Evolutionary conservation across 2,113 vertebrate genomes (phyloP), one percentile per base, ranked within the genome.

Genomic region (Maccullochella peelii): DNA sequence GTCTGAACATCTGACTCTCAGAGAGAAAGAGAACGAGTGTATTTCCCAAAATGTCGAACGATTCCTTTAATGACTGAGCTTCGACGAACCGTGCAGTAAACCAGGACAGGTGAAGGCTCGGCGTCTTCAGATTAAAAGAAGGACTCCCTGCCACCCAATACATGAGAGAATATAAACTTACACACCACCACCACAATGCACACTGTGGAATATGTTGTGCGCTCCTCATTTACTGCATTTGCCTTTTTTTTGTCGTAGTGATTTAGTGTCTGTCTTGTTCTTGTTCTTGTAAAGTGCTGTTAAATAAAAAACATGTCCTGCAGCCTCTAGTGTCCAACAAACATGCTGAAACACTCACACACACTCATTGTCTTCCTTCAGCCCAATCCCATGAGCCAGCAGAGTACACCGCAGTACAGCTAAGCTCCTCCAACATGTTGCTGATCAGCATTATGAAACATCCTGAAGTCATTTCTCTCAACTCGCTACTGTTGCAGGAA

Each of bases 361-460:
- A 70, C 68, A 36, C 59, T 54, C 58, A 42, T 68, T 79, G 69
- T 79, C 74, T 55, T 77, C 61, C 52, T 55, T 50, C 63, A 57
- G 77, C 66, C 33, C 21, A 8, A 36, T 38, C 68, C 68, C 25
- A 7, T 38, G 47, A 82, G 44, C 52, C 85, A 55, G 80, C 76
- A 54, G 52, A 72, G 50, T 33, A 18, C 58, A 55, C 44, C 73
- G 57, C 27, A 62, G 74, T 27, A 21, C 74, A 68, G 73, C 79
- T 40, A 4, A 79, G 75, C 76, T 40, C 0, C 65, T 27, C 59
- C 79, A 85, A 16, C 16, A 27, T 88, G 78, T 58, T 70, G 79
- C 47, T 65, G 73, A 82, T 79, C 78, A 85, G 74, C 61, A 18
- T 76, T 63, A 77, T 82, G 42, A 86, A 83, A 85, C 85, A 80